These are phyloP conservation scores for Hylaea fasciaria DNA, from an alignment of 2,888 invertebrate genomes.

Conservation along the genomic window DNA sequence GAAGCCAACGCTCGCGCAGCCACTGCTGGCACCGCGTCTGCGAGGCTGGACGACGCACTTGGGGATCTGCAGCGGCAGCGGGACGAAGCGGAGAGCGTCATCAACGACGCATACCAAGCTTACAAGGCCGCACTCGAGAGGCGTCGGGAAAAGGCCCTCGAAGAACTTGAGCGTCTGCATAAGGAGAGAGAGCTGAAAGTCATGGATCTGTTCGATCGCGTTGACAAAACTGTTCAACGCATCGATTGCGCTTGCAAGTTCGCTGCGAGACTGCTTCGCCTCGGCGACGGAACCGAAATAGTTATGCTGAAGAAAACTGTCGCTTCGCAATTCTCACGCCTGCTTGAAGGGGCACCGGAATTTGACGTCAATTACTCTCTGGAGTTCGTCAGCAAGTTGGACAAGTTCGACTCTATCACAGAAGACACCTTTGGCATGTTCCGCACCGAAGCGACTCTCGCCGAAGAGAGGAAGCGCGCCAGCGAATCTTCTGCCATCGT, in stretches of 20 bases:
- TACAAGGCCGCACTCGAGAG: constrained; percentile 93
- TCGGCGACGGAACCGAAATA: constrained; percentile 94
- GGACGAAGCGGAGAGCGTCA: constrained; percentile 92
- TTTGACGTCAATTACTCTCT: constrained; percentile 91
- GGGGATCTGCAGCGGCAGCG: constrained; percentile 94
- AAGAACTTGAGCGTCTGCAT: constrained; percentile 90
- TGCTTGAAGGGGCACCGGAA: constrained; percentile 93
- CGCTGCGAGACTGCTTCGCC: constrained; percentile 91
- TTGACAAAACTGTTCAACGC: constrained; percentile 93
- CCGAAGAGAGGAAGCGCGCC: constrained; percentile 81
- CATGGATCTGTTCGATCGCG: constrained; percentile 93
- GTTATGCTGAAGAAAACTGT: constrained; percentile 93
- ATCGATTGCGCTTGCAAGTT: constrained; percentile 95
- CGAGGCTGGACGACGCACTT: constrained; percentile 90
- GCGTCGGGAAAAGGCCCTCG: constrained; percentile 90
- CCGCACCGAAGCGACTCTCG: constrained; percentile 87
- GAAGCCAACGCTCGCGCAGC: constrained; percentile 91
- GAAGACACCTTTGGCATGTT: constrained; percentile 90
- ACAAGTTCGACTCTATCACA: constrained; percentile 90
- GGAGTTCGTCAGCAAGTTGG: constrained; percentile 92
- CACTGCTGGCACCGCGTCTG: constrained; percentile 90
- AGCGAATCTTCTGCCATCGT: constrained; percentile 78
- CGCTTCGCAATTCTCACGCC: constrained; percentile 89
- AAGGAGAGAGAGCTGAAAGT: constrained; percentile 94
- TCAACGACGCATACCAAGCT: constrained; percentile 91